These are phyloP conservation scores for Trinectes maculatus DNA, from an alignment of 2,113 vertebrate species.

Conservation along the genomic window DNA sequence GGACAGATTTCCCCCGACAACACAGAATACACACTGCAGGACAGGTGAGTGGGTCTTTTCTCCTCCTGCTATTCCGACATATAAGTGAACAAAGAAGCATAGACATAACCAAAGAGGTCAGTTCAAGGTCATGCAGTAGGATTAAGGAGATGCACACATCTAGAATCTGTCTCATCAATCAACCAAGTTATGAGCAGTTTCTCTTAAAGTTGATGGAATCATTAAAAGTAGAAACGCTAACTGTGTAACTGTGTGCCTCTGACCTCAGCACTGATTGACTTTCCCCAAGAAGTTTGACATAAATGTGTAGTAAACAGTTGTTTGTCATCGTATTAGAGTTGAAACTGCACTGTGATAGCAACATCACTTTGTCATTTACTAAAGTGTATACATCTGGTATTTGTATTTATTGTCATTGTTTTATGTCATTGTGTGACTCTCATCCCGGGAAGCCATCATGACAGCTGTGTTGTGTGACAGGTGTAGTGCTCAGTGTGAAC, in stretches of 20 bases:
- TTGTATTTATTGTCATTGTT: conserved; percentile 17
- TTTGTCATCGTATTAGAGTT: neutral
- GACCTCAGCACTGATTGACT: neutral
- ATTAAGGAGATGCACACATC: conserved; percentile 36
- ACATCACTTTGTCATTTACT: neutral
- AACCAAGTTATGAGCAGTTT: conserved; percentile 21
- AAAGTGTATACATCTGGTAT: neutral
- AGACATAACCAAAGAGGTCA: too few relatives aligned
- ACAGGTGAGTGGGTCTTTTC: conserved; percentile 87
- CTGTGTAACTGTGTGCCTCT: neutral
- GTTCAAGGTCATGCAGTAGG: conserved; percentile 29
- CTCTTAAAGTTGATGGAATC: conserved; percentile 3
- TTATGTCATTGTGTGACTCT: conserved; percentile 39
- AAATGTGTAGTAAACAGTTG: neutral
- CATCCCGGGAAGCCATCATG: conserved; percentile 30
- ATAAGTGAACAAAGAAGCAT: neutral
- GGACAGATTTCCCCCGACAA: conserved; percentile 97
- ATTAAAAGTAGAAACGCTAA: neutral
- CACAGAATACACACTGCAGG: conserved; percentile 92
- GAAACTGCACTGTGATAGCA: neutral
- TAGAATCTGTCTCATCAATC: conserved; percentile 43
- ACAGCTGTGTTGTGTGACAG: conserved; percentile 33
- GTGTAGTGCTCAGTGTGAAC: conserved; percentile 36
- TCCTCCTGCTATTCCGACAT: neutral
- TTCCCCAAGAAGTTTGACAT: neutral